Percentiles rank a stretch among this genome's conserved stretches.
phyloP scores from a whole-genome alignment of 1,140 invertebrate species.

The Dreissena rostriformis region DNA sequence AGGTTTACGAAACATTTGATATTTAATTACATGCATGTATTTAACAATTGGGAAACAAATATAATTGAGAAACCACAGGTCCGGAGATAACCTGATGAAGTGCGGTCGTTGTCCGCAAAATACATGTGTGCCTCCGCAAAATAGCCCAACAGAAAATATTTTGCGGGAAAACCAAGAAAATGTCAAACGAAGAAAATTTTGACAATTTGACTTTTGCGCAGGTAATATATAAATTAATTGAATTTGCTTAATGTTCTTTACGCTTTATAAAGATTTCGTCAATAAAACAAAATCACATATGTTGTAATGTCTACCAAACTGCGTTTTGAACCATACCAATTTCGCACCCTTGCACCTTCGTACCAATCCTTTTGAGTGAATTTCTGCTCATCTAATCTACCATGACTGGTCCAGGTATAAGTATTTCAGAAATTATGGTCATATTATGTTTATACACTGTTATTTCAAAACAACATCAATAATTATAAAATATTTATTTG shows the following conservation, averaged over 20 bases:
- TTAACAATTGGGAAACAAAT: no score
- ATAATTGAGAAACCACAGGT: no score
- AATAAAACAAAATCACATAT: background rate
- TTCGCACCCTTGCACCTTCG: background rate
- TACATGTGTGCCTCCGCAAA: background rate
- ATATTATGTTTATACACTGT: background rate
- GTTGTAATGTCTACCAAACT: background rate
- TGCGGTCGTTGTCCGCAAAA: no score
- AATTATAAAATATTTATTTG: no score
- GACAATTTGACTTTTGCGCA: constrained; percentile 14
- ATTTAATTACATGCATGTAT: no score
- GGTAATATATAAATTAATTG: background rate
- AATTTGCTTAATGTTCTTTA: background rate
- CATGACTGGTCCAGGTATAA: background rate
- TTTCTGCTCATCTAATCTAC: background rate
- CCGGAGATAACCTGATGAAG: no score
- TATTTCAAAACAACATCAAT: no score
- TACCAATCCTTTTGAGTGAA: background rate
- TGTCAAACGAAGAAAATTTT: constrained; percentile 41
- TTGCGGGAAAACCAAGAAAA: constrained; percentile 29
- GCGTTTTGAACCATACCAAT: background rate
- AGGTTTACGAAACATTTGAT: no score
- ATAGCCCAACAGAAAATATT: background rate
- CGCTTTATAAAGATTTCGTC: background rate
- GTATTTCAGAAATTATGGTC: background rate